Percentiles rank a stretch among this genome's conserved stretches.
Conservation (phyloP, 92 coral and sea anemone species). For the Epizoanthus rinbou region DNA sequence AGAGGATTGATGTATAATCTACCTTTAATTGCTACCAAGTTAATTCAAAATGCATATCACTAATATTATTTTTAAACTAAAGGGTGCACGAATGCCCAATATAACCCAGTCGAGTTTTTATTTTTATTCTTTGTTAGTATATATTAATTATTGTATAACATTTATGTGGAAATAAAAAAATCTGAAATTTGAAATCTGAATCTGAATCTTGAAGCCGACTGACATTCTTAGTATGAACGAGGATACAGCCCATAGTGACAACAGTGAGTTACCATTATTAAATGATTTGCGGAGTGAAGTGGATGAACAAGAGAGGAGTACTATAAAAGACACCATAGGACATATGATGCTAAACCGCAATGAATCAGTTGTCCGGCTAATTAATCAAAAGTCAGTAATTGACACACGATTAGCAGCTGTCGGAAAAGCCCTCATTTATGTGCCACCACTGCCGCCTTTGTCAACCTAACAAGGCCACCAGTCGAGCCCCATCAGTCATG, state of each 20-base stretch:
- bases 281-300: neutral
- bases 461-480: neutral
- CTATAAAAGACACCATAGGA: neutral
- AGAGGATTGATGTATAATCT: too few species aligned
- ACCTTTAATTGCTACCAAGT: too few species aligned
- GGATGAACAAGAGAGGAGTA: neutral
- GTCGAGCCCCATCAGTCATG: neutral
- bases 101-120: too few species aligned
- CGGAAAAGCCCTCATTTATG: neutral
- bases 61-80: too few species aligned
- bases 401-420: neutral
- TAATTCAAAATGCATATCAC: too few species aligned
- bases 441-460: neutral
- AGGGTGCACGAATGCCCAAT: too few species aligned
- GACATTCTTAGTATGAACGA: neutral
- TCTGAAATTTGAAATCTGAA: too few species aligned
- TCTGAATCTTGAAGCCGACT: neutral
- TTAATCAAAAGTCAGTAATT: neutral
- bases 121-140: too few species aligned
- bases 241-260: neutral
- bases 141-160: too few species aligned
- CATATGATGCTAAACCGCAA: slow-evolving; percentile 1
- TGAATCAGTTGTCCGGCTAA: neutral
- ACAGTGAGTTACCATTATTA: neutral
- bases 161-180: too few species aligned